These are phyloP conservation scores for Caenorhabditis brenneri DNA, from an alignment of 1,140 invertebrate genomes.

Conservation along the genomic window DNA sequence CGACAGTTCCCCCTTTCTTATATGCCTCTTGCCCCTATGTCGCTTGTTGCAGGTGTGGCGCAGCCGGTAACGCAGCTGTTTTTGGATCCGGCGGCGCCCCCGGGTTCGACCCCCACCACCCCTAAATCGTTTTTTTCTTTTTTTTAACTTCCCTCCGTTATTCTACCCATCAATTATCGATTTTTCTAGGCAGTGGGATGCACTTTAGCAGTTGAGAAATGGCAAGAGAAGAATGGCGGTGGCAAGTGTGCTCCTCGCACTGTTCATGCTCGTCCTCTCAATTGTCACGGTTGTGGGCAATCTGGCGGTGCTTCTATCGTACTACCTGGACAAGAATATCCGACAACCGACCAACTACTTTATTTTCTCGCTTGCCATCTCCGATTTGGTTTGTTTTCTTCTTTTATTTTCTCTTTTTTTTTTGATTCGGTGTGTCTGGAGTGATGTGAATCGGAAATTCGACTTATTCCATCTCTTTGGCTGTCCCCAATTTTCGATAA, in stretches of 20 bases:
- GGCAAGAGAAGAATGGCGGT: slow-evolving; percentile 21
- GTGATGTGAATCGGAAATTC: slow-evolving; percentile 26
- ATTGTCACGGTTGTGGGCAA: slow-evolving; percentile 92
- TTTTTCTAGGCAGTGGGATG: background rate
- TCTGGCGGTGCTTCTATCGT: slow-evolving; percentile 91
- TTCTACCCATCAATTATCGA: background rate
- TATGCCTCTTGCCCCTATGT: no score
- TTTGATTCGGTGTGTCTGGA: background rate
- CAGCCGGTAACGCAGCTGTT: no score
- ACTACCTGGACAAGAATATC: slow-evolving; percentile 93
- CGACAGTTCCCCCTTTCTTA: no score
- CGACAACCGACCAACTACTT: slow-evolving; percentile 99
- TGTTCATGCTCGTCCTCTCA: slow-evolving; percentile 76
- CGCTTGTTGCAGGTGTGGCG: no score
- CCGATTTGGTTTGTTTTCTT: slow-evolving; percentile 82
- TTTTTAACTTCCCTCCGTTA: background rate
- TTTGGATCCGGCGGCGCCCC: no score
- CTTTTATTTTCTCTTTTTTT: no score
- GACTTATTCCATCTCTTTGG: background rate
- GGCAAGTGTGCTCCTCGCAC: slow-evolving; percentile 46
- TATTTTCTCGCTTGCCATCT: slow-evolving; percentile 95
- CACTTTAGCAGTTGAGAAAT: background rate
- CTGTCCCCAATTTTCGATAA: no score
- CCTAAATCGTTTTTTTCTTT: background rate
- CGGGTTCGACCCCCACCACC: background rate